phyloP scores from a whole-genome alignment of 2,888 invertebrate genomes.

The Eupithecia subumbrata region DNA sequence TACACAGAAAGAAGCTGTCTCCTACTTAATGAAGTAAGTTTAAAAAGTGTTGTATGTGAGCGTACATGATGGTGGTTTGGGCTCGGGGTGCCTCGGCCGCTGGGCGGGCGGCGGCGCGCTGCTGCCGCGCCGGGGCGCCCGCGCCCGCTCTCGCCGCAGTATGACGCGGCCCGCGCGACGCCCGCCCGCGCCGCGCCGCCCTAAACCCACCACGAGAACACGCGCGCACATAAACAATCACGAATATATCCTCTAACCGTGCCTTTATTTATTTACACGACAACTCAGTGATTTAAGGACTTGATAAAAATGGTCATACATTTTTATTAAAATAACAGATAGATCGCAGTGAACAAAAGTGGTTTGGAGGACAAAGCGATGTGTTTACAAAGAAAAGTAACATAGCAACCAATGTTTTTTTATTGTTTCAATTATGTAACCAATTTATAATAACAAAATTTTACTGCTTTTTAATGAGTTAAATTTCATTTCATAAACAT shows the following conservation, averaged over 20 bases:
- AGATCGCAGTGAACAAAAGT: constrained; percentile 49
- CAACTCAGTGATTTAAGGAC: constrained; percentile 39
- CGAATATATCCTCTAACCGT: constrained; percentile 53
- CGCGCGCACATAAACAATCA: constrained; percentile 42
- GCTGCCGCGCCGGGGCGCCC: constrained; percentile 37
- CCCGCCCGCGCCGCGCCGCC: constrained; percentile 63
- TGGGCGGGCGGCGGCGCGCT: constrained; percentile 42
- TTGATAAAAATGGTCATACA: constrained; percentile 31
- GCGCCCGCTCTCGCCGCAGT: constrained; percentile 69
- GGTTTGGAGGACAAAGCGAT: constrained; percentile 64
- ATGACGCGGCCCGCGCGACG: constrained; percentile 74
- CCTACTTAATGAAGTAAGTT: background rate
- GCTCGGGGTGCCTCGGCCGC: constrained; percentile 26
- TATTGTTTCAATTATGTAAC: constrained; percentile 47
- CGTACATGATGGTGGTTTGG: constrained; percentile 42
- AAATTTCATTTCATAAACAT: background rate
- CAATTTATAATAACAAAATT: constrained; percentile 15
- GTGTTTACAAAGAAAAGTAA: constrained; percentile 77
- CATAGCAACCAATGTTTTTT: constrained; percentile 69
- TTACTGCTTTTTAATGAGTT: background rate
- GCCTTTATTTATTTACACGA: constrained; percentile 62
- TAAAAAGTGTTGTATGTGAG: constrained; percentile 17
- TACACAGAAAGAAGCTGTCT: background rate
- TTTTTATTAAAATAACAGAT: constrained; percentile 35
- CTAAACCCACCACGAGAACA: constrained; percentile 42